Evolutionary conservation across 2,113 vertebrate genomes (phyloP).

Genomic region (Toxotes jaculatrix): DNA sequence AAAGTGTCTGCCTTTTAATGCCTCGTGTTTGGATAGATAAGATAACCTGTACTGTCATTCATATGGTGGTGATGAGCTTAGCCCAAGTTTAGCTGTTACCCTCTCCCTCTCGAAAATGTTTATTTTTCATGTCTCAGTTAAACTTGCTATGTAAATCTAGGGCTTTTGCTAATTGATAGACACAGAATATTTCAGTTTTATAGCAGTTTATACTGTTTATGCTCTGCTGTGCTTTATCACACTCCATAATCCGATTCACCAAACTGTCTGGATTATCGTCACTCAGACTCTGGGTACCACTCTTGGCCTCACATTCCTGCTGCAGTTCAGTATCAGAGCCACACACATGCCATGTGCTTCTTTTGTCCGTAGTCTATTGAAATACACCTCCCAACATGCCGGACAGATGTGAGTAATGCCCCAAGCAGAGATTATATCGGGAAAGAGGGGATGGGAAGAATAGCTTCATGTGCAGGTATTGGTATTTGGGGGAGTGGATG

Average conservation of each 20-base stretch:
- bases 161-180: slow-evolving; percentile 1
- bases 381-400: slow-evolving; percentile 47
- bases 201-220: not conserved
- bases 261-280: slow-evolving; percentile 22
- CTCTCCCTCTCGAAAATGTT: not conserved
- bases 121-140: slow-evolving; percentile 12
- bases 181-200: not conserved
- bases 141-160: not conserved
- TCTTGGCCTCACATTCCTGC: not conserved
- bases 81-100: not conserved
- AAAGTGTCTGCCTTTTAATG: slow-evolving; percentile 10
- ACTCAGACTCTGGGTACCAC: not conserved
- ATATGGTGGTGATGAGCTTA: slow-evolving; percentile 1
- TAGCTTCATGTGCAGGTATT: slow-evolving; percentile 46
- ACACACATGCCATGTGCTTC: slow-evolving; percentile 3
- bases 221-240: not conserved
- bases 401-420: slow-evolving; percentile 56
- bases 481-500: slow-evolving; percentile 39
- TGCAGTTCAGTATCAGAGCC: slow-evolving; percentile 30
- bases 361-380: slow-evolving; percentile 43
- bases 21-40: slow-evolving; percentile 17
- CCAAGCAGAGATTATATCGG: slow-evolving; percentile 55
- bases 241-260: not conserved
- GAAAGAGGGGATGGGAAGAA: slow-evolving; percentile 32
- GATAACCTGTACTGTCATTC: slow-evolving; percentile 15